Percentiles rank a stretch among this genome's conserved stretches.
Conservation (phyloP, 1,140 invertebrate species). For the Dendrolimus kikuchii region DNA sequence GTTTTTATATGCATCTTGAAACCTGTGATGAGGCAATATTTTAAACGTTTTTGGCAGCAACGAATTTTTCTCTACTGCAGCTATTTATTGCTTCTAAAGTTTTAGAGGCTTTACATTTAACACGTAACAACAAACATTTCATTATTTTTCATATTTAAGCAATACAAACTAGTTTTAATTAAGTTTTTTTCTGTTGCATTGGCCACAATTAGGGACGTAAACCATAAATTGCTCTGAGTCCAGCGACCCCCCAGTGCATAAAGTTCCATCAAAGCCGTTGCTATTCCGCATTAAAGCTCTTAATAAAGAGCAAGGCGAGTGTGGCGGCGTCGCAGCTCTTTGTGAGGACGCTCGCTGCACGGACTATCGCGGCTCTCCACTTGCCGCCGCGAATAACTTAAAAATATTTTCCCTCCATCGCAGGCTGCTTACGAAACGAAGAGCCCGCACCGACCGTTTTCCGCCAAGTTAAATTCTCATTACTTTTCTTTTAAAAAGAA, state of each 20-base stretch:
- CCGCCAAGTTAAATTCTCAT: constrained; percentile 64
- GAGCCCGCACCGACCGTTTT: constrained; percentile 42
- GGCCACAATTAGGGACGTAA: constrained; percentile 36
- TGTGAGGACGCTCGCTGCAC: constrained; percentile 30
- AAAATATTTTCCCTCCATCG: constrained; percentile 47
- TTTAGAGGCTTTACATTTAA: too few relatives aligned
- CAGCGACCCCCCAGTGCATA: constrained; percentile 25
- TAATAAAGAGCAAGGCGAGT: constrained; percentile 44
- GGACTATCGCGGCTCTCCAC: constrained; percentile 24
- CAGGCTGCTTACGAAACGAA: constrained; percentile 29
- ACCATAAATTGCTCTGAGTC: constrained; percentile 39
- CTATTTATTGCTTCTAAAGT: too few relatives aligned
- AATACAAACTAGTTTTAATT: constrained; percentile 1
- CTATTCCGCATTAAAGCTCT: constrained; percentile 49
- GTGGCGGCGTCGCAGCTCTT: constrained; percentile 33
- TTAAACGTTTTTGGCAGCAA: too few relatives aligned
- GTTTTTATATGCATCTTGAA: too few relatives aligned
- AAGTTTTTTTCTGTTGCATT: constrained; percentile 22
- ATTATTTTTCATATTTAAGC: background rate
- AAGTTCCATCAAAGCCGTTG: constrained; percentile 50
- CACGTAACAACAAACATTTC: too few relatives aligned
- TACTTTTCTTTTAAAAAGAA: constrained; percentile 59
- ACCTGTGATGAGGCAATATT: too few relatives aligned
- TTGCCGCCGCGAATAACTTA: constrained; percentile 36
- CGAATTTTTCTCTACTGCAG: too few relatives aligned